Conservation (phyloP, 1,140 invertebrate genomes). For the Pachypeltis micranthus region DNA sequence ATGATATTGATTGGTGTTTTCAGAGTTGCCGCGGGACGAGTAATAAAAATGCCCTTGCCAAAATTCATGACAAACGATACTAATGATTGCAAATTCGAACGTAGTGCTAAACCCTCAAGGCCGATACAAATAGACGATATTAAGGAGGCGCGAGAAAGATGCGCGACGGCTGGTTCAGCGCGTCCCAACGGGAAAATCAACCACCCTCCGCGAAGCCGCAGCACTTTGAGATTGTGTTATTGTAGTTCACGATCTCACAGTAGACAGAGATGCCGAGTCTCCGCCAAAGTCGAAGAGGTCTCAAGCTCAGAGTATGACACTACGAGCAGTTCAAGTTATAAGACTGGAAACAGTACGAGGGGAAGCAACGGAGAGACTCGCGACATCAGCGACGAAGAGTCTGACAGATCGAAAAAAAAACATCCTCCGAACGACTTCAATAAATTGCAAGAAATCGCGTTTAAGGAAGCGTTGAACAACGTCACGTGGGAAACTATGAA, state of each 20-base stretch:
- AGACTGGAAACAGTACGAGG: not conserved
- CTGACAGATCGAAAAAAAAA: not conserved
- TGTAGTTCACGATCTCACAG: not conserved
- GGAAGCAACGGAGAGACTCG: not conserved
- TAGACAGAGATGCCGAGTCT: not conserved
- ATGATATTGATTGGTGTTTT: too few species aligned
- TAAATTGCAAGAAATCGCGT: not conserved
- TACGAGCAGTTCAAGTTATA: not conserved
- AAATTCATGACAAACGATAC: too few species aligned
- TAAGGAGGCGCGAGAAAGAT: too few species aligned
- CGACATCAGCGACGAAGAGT: not conserved
- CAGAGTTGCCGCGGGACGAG: too few species aligned
- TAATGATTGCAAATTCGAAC: too few species aligned
- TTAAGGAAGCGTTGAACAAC: not conserved
- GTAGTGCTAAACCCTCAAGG: too few species aligned
- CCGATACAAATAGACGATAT: too few species aligned
- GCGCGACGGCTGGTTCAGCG: not conserved
- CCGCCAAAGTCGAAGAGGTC: not conserved
- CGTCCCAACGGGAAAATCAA: not conserved
- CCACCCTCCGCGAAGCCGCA: not conserved
- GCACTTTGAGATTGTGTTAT: not conserved
- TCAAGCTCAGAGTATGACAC: not conserved
- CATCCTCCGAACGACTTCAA: not conserved
- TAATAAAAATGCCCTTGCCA: too few species aligned
- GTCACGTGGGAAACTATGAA: not conserved